Conservation (phyloP, 2,888 invertebrate genomes). For the Metopia argyrocephala region DNA sequence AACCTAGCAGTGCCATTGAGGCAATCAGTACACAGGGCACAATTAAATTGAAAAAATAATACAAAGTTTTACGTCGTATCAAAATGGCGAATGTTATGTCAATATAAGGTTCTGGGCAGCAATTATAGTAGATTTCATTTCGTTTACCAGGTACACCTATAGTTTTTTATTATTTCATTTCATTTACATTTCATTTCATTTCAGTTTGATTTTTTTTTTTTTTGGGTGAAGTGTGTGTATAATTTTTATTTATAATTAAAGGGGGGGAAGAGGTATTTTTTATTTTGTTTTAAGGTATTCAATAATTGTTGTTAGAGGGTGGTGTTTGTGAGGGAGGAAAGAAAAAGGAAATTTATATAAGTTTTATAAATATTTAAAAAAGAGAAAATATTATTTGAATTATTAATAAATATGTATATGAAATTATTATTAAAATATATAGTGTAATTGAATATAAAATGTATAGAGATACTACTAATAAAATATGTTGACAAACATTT, state of each 20-base stretch:
- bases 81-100: conserved; percentile 98
- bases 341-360: conserved; percentile 53
- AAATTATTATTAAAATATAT: no score
- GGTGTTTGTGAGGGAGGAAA: neutral
- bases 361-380: conserved; percentile 26
- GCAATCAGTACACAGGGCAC: conserved; percentile 99
- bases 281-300: conserved; percentile 45
- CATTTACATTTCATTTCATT: no score
- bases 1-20: conserved; percentile 98
- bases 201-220: conserved; percentile 43
- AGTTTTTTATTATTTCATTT: conserved; percentile 59
- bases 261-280: neutral
- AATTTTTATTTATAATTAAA: conserved; percentile 5
- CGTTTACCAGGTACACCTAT: conserved; percentile 95
- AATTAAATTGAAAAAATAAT: conserved; percentile 99
- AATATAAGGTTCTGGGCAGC: conserved; percentile 98
- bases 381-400: conserved; percentile 43
- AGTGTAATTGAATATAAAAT: no score
- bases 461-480: no score
- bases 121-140: conserved; percentile 96
- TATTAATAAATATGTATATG: conserved; percentile 66
- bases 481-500: neutral
- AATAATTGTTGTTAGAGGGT: conserved; percentile 29
- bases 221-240: conserved; percentile 4
- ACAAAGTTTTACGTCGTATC: conserved; percentile 97